Percentiles rank a stretch among this genome's conserved stretches.
Conservation (phyloP, 2,113 vertebrate species). For the Melanotaenia duboulayi region DNA sequence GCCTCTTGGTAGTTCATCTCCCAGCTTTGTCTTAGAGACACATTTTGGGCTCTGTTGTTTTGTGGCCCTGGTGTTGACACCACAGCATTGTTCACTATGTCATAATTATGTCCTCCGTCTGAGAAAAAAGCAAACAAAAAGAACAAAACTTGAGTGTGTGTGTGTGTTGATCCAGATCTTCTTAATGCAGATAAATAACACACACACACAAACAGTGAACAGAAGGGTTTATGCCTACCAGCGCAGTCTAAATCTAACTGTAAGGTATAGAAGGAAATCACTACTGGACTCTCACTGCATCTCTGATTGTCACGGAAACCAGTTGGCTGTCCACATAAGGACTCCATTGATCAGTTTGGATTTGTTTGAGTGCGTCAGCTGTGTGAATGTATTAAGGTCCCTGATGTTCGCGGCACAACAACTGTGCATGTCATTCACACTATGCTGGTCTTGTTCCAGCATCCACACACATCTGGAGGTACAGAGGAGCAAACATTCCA, state of each 20-base stretch:
- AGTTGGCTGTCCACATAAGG: constrained; percentile 40
- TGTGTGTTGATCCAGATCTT: not conserved
- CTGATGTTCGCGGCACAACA: constrained; percentile 21
- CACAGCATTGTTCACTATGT: constrained; percentile 74
- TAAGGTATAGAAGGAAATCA: constrained; percentile 63
- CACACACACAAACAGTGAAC: constrained; percentile 3
- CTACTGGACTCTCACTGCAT: constrained; percentile 53
- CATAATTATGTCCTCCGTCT: constrained; percentile 85
- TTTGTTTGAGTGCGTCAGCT: constrained; percentile 27
- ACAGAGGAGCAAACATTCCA: constrained; percentile 64
- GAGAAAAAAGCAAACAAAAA: constrained; percentile 9
- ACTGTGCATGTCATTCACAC: constrained; percentile 48
- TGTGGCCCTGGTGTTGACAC: constrained; percentile 81
- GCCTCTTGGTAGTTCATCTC: constrained; percentile 98
- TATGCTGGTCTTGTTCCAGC: constrained; percentile 38
- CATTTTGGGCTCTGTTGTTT: constrained; percentile 77
- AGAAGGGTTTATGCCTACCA: constrained; percentile 54
- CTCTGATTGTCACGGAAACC: constrained; percentile 46
- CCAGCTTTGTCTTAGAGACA: constrained; percentile 87
- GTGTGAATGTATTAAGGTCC: constrained; percentile 17
- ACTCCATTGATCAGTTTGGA: constrained; percentile 66
- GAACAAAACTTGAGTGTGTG: constrained; percentile 11
- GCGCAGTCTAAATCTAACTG: constrained; percentile 58
- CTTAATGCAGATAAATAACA: not conserved
- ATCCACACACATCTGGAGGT: constrained; percentile 57